Conservation (phyloP, 2,113 vertebrate genomes). For the Syngnathus typhle region DNA sequence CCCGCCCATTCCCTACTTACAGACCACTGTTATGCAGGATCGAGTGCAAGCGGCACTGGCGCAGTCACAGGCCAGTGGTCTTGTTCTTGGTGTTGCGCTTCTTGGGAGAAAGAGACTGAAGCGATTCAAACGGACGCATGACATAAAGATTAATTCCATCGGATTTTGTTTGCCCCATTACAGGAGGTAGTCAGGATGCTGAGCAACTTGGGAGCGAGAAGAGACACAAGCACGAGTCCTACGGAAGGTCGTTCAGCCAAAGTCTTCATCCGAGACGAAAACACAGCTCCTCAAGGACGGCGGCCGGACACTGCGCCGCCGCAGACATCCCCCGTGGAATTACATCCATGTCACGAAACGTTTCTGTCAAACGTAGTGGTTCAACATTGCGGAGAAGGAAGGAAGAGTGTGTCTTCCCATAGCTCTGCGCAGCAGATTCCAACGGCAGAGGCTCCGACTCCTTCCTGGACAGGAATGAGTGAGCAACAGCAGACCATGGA, state of each 20-base stretch:
- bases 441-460: constrained; percentile 3
- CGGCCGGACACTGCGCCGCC: background rate
- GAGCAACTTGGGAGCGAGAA: constrained; percentile 67
- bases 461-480: constrained; percentile 2
- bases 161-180: background rate
- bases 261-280: constrained; percentile 51
- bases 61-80: constrained; percentile 73
- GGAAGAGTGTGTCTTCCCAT: constrained; percentile 33
- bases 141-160: background rate
- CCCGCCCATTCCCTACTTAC: constrained; percentile 70
- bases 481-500: constrained; percentile 14
- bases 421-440: constrained; percentile 39
- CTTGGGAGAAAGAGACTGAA: too few relatives aligned
- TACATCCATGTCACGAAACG: constrained; percentile 3
- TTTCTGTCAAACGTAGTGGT: constrained; percentile 62
- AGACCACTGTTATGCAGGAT: constrained; percentile 68
- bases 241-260: constrained; percentile 57
- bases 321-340: background rate
- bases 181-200: constrained; percentile 72
- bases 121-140: too few relatives aligned
- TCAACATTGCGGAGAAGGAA: constrained; percentile 55
- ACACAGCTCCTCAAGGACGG: constrained; percentile 15
- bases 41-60: constrained; percentile 72
- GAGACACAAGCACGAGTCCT: constrained; percentile 66
- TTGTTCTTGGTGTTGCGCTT: background rate